These are phyloP conservation scores for Lacerta viridis DNA, from an alignment of 2,797 vertebrate species.

Conservation along the genomic window DNA sequence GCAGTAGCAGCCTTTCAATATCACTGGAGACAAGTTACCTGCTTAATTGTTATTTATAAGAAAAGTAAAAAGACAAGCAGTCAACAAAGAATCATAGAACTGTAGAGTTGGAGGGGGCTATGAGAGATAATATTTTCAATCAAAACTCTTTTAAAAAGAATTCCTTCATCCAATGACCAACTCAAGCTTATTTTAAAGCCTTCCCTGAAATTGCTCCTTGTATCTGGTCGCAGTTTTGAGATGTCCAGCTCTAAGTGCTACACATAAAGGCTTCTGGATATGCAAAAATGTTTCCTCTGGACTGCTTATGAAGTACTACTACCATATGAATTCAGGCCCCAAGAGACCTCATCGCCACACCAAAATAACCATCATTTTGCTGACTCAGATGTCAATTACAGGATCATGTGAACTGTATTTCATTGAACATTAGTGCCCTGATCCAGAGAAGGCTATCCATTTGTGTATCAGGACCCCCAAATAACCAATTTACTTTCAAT, in stretches of 20 bases:
- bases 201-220: neutral
- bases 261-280: no score
- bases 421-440: neutral
- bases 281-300: neutral
- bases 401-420: neutral
- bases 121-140: slow-evolving; percentile 10
- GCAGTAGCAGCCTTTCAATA: slow-evolving; percentile 53
- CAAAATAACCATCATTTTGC: neutral
- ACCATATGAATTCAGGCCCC: neutral
- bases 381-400: neutral
- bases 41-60: slow-evolving; percentile 64
- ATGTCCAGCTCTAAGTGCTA: no score
- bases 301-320: neutral
- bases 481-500: neutral
- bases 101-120: neutral
- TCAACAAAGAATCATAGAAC: slow-evolving; percentile 11
- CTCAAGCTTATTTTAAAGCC: neutral
- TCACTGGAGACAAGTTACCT: slow-evolving; percentile 45
- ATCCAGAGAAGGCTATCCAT: neutral
- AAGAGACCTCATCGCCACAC: neutral
- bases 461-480: neutral
- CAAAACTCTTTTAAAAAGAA: neutral
- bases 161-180: neutral
- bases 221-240: no score
- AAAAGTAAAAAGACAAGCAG: slow-evolving; percentile 45